Conservation (phyloP, 2,888 invertebrate species). For the Tuta absoluta region DNA sequence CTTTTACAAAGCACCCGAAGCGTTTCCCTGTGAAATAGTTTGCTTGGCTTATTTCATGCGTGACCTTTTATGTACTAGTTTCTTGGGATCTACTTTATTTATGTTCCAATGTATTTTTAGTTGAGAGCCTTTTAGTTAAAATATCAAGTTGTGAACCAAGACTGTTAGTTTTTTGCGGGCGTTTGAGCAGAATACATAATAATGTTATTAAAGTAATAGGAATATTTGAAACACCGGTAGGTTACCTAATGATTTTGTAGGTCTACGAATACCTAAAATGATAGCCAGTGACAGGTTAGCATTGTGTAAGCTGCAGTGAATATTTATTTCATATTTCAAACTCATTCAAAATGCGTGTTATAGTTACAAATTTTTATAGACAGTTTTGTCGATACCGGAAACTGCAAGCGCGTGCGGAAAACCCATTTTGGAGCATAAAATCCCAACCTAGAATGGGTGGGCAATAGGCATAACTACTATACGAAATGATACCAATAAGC, state of each 20-base stretch:
- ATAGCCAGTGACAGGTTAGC: no score
- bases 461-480: conserved; percentile 2
- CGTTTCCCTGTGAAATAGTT: conserved; percentile 39
- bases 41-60: conserved; percentile 39
- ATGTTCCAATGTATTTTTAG: conserved; percentile 7
- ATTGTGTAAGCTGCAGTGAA: no score
- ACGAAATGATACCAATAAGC: conserved; percentile 25
- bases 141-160: not conserved
- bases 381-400: not conserved
- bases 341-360: no score
- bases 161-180: not conserved
- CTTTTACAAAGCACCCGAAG: conserved; percentile 40
- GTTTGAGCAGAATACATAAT: not conserved
- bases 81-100: conserved; percentile 1
- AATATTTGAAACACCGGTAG: not conserved
- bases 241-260: no score
- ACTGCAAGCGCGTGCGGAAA: not conserved
- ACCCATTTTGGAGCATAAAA: not conserved
- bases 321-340: no score
- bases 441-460: not conserved
- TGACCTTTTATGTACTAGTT: conserved; percentile 47
- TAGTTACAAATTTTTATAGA: not conserved
- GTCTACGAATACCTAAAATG: no score
- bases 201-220: not conserved
- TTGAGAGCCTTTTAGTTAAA: not conserved